phyloP scores from a whole-genome alignment of 2,113 vertebrate species.

The Turnix velox region DNA sequence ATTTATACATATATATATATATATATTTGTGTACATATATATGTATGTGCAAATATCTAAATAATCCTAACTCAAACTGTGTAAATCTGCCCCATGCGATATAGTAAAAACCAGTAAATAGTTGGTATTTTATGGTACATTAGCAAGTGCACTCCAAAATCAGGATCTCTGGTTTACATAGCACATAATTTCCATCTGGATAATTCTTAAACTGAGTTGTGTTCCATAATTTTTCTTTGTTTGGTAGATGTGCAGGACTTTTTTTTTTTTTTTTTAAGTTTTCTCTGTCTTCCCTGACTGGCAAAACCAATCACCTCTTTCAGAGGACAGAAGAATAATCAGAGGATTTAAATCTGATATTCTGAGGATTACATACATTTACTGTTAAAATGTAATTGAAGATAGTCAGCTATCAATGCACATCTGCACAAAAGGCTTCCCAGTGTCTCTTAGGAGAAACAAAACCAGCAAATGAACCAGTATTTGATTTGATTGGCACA shows the following conservation, averaged over 20 bases:
- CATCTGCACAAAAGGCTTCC: background rate
- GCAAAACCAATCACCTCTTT: background rate
- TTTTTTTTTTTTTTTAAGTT: background rate
- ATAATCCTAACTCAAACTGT: background rate
- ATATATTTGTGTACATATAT: too few relatives aligned
- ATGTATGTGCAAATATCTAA: background rate
- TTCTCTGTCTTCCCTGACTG: background rate
- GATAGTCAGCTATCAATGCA: background rate
- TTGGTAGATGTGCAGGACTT: background rate
- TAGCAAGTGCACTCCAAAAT: background rate
- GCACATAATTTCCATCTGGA: background rate
- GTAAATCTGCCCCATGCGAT: background rate
- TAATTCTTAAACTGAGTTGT: background rate
- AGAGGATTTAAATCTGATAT: background rate
- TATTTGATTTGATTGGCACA: background rate
- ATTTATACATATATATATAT: too few relatives aligned
- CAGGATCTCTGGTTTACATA: background rate
- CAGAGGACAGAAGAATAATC: too few relatives aligned
- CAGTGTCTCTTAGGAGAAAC: background rate
- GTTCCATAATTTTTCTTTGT: background rate
- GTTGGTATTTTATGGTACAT: background rate
- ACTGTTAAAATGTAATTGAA: background rate
- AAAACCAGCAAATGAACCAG: background rate
- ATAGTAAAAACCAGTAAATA: background rate
- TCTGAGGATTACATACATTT: background rate